A percentile compares a stretch with the other conserved stretches of the same genome.
These are phyloP conservation scores for Reticulitermes speratus DNA, from an alignment of 1,140 invertebrate species.

Conservation along the genomic window DNA sequence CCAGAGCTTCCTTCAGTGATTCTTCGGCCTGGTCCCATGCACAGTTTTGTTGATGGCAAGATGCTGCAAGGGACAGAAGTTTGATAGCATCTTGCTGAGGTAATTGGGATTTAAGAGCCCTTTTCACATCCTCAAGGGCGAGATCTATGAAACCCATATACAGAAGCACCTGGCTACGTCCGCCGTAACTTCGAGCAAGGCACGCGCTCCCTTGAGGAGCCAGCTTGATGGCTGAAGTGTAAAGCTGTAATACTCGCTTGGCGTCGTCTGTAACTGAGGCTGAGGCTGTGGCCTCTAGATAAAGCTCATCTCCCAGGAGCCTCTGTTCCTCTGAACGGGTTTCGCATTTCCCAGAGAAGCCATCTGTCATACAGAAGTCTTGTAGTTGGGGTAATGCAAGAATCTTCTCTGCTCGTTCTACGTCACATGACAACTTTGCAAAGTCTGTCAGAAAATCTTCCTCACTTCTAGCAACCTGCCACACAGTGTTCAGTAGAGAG, in stretches of 20 bases:
- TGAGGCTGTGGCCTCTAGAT: not conserved
- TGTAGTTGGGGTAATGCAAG: not conserved
- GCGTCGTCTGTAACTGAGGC: not conserved
- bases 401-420: not conserved
- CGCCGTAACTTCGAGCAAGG: not conserved
- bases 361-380: constrained; percentile 18
- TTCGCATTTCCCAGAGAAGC: not conserved
- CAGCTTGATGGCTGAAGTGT: not conserved
- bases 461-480: not conserved
- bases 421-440: not conserved
- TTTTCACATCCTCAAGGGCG: not conserved
- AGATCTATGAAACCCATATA: not conserved
- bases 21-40: not conserved
- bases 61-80: not conserved
- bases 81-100: not conserved
- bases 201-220: not conserved
- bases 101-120: not conserved
- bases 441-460: constrained; percentile 19
- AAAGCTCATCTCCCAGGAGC: not conserved
- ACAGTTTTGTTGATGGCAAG: not conserved
- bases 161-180: not conserved
- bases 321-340: not conserved
- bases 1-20: not conserved
- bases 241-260: not conserved
- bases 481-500: not conserved